A percentile compares a stretch with the other conserved stretches of the same genome.
Evolutionary conservation across 2,888 invertebrate species (phyloP).

Genomic region (Nephrocerus scutellatus): DNA sequence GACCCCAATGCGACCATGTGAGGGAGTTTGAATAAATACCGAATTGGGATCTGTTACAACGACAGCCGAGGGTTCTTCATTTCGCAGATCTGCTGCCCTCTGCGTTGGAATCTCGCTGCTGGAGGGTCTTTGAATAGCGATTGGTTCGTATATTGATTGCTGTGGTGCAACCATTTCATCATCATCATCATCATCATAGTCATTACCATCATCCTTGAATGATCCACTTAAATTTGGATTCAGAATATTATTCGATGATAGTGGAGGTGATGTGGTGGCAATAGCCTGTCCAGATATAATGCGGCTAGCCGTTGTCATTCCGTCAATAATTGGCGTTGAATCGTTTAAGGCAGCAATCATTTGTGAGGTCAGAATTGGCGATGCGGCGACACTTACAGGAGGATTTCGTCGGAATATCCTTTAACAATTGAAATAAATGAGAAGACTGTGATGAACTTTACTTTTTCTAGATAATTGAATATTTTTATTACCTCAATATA

Average conservation of each 20-base stretch:
- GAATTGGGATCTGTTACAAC: constrained; percentile 21
- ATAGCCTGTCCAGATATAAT: constrained; percentile 8
- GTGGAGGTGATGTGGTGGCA: constrained; percentile 13
- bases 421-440: neutral
- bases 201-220: constrained; percentile 40
- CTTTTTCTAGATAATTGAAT: neutral
- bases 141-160: constrained; percentile 43
- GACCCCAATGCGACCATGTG: constrained; percentile 43
- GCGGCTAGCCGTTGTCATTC: constrained; percentile 7
- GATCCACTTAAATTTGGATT: constrained; percentile 48
- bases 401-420: constrained; percentile 28
- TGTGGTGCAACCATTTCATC: constrained; percentile 28
- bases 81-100: constrained; percentile 1
- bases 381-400: constrained; percentile 38
- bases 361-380: constrained; percentile 29
- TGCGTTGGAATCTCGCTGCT: constrained; percentile 8
- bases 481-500: constrained; percentile 30
- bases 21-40: constrained; percentile 41
- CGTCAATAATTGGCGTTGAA: neutral
- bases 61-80: constrained; percentile 4
- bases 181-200: constrained; percentile 23
- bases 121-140: constrained; percentile 27
- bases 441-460: neutral
- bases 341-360: neutral
- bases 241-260: constrained; percentile 44